These are phyloP conservation scores for Andrena minutula DNA, from an alignment of 2,888 invertebrate genomes.

Conservation along the genomic window DNA sequence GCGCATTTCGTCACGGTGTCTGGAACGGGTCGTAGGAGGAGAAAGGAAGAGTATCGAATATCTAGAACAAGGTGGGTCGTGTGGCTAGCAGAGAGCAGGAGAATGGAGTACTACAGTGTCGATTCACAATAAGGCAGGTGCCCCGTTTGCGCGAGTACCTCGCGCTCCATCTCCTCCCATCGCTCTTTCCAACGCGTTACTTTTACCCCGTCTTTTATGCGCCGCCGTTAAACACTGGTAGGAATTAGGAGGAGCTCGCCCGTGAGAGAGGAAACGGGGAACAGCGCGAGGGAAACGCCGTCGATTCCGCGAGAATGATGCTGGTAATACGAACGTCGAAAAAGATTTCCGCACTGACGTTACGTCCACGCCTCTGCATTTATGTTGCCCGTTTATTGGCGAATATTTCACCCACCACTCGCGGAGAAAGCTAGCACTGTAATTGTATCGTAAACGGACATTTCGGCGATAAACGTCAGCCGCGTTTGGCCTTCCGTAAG, in stretches of 20 bases:
- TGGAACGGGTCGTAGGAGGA: constrained; percentile 41
- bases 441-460: constrained; percentile 39
- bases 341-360: constrained; percentile 22
- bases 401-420: constrained; percentile 37
- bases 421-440: not conserved
- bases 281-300: constrained; percentile 10
- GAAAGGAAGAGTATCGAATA: constrained; percentile 67
- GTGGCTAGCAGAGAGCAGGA: constrained; percentile 27
- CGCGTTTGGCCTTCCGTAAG: constrained; percentile 1
- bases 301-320: constrained; percentile 6
- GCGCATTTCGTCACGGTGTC: constrained; percentile 67
- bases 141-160: constrained; percentile 30
- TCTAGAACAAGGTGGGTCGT: constrained; percentile 64
- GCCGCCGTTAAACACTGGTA: constrained; percentile 30
- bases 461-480: constrained; percentile 48
- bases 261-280: constrained; percentile 23
- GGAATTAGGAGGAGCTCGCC: constrained; percentile 28
- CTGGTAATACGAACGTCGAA: constrained; percentile 25
- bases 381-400: constrained; percentile 36
- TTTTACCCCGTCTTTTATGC: constrained; percentile 20
- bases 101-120: constrained; percentile 59
- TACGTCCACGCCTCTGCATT: not conserved
- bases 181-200: constrained; percentile 11
- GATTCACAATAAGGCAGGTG: constrained; percentile 66
- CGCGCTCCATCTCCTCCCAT: constrained; percentile 28